Base-by-base conservation (phyloP, 2,888 invertebrate species). In the Diachrysia chrysitis region DNA sequence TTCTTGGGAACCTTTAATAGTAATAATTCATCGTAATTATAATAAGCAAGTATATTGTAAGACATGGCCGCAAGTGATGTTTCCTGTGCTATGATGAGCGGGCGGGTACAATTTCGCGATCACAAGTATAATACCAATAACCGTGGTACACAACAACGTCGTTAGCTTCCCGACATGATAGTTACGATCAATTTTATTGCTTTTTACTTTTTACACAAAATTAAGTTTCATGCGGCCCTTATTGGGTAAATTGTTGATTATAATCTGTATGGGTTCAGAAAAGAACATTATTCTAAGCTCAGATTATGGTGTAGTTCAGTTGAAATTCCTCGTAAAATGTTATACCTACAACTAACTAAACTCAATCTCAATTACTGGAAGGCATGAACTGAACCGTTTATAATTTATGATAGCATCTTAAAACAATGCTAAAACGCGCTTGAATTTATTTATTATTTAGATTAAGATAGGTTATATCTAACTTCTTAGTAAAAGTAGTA, bases 141-240 rank as follows among this genome's bases (percentile, higher is more conserved):
- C 85, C 84, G 82, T 76, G 74, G 81, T 77, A 82, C 82, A 83
- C 83, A 88, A 89, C 89, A 83, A 88, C 83, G 87, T 92, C 87
- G 92, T 92, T 92, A 92, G 88, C 85, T 90, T 88, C 81, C 86
- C 90, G 79, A 87, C 90, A 90, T 88, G 86, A 90, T 92, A 87
- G 90, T 91, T 90, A 91, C 82, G 85, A 86, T 85, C 89, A 87
- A 89, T 90, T 91, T 91, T 87, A 89, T 90, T 86, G 88, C 83
- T 87, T 88, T 87, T 89, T 87, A 84, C 84, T 84, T 85, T 88
- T 87, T 89, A 85, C 78, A 83, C 77, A 83, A 86, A 83, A 87
- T 87, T 83, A 85, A 85, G 83, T 87, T 85, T 83, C 85, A 82
- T 84, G 81, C 81, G 83, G 85, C 82, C 83, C 58, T 76, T 79